phyloP scores from a whole-genome alignment of 2,797 vertebrate species.

The Hippoglossus hippoglossus region DNA sequence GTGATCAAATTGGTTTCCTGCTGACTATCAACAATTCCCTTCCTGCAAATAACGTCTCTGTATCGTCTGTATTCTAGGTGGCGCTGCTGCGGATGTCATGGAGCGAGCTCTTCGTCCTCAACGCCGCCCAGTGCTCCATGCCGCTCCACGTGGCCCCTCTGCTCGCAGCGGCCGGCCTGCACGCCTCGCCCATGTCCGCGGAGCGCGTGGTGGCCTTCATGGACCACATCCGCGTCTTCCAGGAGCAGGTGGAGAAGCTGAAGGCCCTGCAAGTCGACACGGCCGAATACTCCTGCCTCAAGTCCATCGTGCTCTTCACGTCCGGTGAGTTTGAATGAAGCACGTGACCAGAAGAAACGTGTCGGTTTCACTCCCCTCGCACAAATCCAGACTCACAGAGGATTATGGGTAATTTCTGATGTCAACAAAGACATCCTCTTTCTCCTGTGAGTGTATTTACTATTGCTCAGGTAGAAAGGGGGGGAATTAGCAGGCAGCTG shows the following conservation, averaged over 20 bases:
- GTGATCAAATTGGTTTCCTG: too few relatives aligned
- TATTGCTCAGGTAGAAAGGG: conserved; percentile 3
- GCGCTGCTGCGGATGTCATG: conserved; percentile 89
- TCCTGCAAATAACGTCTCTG: not conserved
- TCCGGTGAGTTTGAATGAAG: conserved; percentile 82
- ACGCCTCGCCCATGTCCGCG: conserved; percentile 89
- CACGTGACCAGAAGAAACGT: not conserved
- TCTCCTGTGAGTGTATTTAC: conserved; percentile 13
- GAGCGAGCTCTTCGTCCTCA: conserved; percentile 92
- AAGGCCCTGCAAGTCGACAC: conserved; percentile 90
- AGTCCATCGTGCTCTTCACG: conserved; percentile 90
- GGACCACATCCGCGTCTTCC: conserved; percentile 92
- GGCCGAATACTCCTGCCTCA: conserved; percentile 90
- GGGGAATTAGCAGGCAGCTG: conserved; percentile 17
- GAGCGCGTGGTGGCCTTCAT: conserved; percentile 91
- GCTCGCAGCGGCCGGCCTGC: conserved; percentile 89
- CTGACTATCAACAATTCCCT: too few relatives aligned
- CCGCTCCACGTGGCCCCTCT: conserved; percentile 89
- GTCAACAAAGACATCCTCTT: conserved; percentile 20
- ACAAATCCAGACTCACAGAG: not conserved
- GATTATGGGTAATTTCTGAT: conserved; percentile 19
- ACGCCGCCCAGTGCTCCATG: conserved; percentile 91
- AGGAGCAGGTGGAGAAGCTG: conserved; percentile 93
- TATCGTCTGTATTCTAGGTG: conserved; percentile 71
- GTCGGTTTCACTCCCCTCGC: not conserved